Conservation (phyloP, 2,797 vertebrate genomes). For the Ibycter americanus region DNA sequence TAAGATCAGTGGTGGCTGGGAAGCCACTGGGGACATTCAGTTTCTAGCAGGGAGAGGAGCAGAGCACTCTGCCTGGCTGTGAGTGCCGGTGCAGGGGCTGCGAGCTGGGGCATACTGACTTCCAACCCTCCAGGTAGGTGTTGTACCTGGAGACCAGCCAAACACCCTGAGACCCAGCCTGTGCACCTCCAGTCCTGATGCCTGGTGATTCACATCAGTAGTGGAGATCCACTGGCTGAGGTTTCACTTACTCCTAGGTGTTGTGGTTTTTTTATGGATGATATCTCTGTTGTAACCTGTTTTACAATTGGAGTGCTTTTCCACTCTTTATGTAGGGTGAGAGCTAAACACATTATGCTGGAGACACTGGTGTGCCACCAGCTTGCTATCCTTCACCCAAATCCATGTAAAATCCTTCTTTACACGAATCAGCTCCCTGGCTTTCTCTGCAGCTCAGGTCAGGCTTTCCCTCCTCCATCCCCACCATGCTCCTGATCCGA, state of each 20-base stretch:
- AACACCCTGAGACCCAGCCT: neutral
- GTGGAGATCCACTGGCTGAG: neutral
- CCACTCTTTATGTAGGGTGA: neutral
- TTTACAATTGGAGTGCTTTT: neutral
- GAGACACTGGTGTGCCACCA: neutral
- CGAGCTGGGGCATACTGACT: fast-evolving
- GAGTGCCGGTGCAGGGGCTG: neutral
- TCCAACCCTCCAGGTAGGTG: neutral
- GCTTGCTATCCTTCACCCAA: fast-evolving
- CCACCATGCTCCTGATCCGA: neutral
- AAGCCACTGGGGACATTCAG: neutral
- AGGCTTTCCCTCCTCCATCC: neutral
- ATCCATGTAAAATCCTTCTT: neutral
- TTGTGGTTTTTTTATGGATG: neutral
- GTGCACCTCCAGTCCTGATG: neutral
- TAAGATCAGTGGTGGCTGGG: neutral
- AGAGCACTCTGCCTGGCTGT: neutral
- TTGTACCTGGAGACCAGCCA: neutral
- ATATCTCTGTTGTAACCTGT: neutral
- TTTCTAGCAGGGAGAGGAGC: neutral
- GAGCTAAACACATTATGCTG: neutral
- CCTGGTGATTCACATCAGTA: too few species aligned
- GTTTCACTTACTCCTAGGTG: neutral
- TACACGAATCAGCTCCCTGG: neutral
- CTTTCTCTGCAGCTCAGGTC: neutral